phyloP scores from a whole-genome alignment of 2,113 vertebrate genomes.

The Gymnogyps californianus region DNA sequence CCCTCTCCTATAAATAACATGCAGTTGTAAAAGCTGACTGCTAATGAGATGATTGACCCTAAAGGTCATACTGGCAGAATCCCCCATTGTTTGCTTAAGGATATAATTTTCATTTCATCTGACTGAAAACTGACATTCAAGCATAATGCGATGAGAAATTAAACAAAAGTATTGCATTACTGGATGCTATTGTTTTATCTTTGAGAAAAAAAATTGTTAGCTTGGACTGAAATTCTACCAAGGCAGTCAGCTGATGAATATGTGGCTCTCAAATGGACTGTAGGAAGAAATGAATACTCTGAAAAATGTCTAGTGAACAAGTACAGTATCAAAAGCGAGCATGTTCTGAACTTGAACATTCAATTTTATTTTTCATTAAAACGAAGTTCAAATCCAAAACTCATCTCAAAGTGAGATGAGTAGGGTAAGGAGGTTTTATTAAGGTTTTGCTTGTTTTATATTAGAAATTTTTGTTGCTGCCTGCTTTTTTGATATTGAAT shows the following conservation, averaged over 20 bases:
- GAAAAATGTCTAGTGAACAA: neutral
- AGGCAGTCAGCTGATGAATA: neutral
- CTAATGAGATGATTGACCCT: constrained; percentile 81
- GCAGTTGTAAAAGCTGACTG: constrained; percentile 71
- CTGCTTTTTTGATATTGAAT: neutral
- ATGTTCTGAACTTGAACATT: neutral
- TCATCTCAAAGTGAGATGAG: neutral
- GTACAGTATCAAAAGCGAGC: neutral
- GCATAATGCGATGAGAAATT: neutral
- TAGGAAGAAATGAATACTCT: neutral
- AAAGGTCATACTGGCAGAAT: constrained; percentile 68
- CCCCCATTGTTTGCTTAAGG: constrained; percentile 62
- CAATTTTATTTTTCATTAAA: neutral
- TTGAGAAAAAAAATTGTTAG: neutral
- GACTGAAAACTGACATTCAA: constrained; percentile 21
- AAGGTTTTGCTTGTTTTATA: neutral
- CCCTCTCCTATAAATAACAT: constrained; percentile 71
- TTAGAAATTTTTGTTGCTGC: neutral
- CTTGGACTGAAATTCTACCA: neutral
- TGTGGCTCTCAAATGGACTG: neutral
- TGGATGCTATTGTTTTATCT: neutral
- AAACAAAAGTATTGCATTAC: neutral
- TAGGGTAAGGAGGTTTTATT: neutral
- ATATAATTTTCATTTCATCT: constrained; percentile 57
- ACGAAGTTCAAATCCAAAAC: neutral